These are phyloP conservation scores for Cyrtodaria siliqua DNA, from an alignment of 2,888 invertebrate species.

Conservation along the genomic window DNA sequence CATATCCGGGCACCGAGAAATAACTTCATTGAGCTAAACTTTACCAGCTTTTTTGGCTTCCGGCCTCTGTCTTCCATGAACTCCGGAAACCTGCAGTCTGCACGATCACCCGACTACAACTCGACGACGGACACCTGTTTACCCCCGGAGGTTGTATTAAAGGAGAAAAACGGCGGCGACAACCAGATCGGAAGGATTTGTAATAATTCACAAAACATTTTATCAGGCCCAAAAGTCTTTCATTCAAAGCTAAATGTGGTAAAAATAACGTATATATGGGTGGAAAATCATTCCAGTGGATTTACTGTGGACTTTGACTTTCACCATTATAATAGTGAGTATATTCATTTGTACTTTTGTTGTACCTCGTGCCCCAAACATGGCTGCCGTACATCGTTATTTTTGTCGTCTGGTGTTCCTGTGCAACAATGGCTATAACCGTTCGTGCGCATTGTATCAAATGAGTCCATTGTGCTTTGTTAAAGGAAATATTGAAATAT, in stretches of 20 bases:
- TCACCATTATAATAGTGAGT: constrained; percentile 68
- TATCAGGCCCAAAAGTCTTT: constrained; percentile 76
- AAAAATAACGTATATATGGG: constrained; percentile 74
- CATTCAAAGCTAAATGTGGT: constrained; percentile 73
- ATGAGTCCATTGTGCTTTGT: too few species aligned
- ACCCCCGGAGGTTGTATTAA: constrained; percentile 69
- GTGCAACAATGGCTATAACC: too few species aligned
- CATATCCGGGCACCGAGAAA: constrained; percentile 69
- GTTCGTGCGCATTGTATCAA: too few species aligned
- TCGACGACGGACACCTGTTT: constrained; percentile 50
- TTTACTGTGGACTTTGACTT: constrained; percentile 75
- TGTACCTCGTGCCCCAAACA: too few species aligned
- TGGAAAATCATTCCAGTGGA: constrained; percentile 73
- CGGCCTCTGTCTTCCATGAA: constrained; percentile 63
- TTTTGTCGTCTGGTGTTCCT: too few species aligned
- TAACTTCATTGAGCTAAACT: constrained; percentile 72
- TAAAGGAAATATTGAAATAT: too few species aligned
- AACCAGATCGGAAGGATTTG: constrained; percentile 62
- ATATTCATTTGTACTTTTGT: constrained; percentile 14
- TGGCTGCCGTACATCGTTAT: too few species aligned
- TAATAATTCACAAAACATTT: constrained; percentile 61
- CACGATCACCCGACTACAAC: constrained; percentile 41
- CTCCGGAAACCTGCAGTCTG: constrained; percentile 40
- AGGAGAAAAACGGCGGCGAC: constrained; percentile 47
- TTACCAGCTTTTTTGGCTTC: constrained; percentile 75